Base-by-base conservation (phyloP, 2,113 vertebrate species). In the Okapia johnstoni region DNA sequence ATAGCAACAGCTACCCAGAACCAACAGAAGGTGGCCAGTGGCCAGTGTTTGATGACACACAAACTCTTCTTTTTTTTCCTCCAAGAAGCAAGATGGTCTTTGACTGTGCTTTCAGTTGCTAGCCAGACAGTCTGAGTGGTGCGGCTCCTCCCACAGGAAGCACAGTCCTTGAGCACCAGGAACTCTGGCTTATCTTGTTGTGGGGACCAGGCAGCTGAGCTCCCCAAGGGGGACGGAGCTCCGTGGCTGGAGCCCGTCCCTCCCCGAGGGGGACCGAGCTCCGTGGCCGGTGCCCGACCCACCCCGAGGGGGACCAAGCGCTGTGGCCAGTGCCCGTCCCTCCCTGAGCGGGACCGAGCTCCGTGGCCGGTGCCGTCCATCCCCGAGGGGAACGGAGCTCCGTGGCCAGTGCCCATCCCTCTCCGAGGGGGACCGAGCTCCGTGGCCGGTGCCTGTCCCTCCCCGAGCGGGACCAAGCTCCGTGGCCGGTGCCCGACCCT, bases 61-160 rank as follows among this genome's bases (percentile, higher is more conserved):
- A 96, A 98, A 80, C 84, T 73, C 23, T 90, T 96, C 26, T 61
- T 92, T 33, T 84, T 98, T 80, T 77, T 93, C 91, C 55, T 91
- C 58, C 21, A 48, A 28, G 3, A 97, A 88, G 54, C 60, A 97
- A 36, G 55, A 50, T 77, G 15, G 11, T 87, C 92, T 88, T 94
- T 95, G 40, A 66, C 81, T 33, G 36, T 92, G 54, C 93, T 90
- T 85, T 30, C 79, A 63, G 11, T 94, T 93, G 81, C 93, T 98
- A 85, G 92, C 85, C 73, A 94, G 94, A 92, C 95, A 91, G 57
- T 58, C 3, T 94, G 87, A 96, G 77, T 95, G 79, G 81, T 80
- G 70, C 2, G 0, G 36, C 43, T 76, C 19, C 48, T 61, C 96
- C 87, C 80, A 4, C 91, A 61, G 66, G 57, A 96, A 89, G 91